These are phyloP conservation scores for Montipora capitata DNA, from an alignment of 92 coral and sea anemone genomes.

Conservation along the genomic window DNA sequence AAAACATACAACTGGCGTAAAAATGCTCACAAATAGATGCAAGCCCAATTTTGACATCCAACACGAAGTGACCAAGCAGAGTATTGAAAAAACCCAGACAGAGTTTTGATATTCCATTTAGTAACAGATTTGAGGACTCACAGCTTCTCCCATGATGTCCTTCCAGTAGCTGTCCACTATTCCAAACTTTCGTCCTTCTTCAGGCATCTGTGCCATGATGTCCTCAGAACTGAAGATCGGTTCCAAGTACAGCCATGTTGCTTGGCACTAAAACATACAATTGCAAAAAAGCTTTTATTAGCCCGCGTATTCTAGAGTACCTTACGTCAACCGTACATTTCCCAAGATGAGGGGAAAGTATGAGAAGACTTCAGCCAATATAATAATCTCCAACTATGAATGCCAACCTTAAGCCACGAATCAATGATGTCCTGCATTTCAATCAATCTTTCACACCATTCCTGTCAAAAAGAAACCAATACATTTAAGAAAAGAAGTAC, in stretches of 20 bases:
- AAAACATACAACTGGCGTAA: no score
- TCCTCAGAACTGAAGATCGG: constrained; percentile 99
- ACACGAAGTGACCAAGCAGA: no score
- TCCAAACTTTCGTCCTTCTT: constrained; percentile 98
- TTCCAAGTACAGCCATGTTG: constrained; percentile 97
- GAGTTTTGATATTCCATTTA: no score
- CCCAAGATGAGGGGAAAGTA: neutral
- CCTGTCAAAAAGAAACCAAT: constrained; percentile 52
- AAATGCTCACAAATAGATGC: no score
- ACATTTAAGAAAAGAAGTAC: neutral
- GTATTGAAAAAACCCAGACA: no score
- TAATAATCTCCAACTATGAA: neutral
- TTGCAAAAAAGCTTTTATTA: neutral
- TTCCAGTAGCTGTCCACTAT: constrained; percentile 99
- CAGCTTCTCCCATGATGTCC: constrained; percentile 98
- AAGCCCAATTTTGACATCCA: no score
- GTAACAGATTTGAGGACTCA: constrained; percentile 8
- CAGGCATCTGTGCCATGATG: constrained; percentile 99
- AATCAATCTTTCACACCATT: constrained; percentile 98
- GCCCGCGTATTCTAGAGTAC: neutral
- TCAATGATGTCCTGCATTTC: constrained; percentile 98
- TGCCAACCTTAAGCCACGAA: constrained; percentile 95
- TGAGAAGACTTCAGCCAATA: neutral
- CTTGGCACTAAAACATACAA: constrained; percentile 84
- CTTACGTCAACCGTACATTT: no score